Percentiles rank a stretch among this genome's conserved stretches.
Conservation (phyloP, 2,888 invertebrate species). For the Cosmia pyralina region DNA sequence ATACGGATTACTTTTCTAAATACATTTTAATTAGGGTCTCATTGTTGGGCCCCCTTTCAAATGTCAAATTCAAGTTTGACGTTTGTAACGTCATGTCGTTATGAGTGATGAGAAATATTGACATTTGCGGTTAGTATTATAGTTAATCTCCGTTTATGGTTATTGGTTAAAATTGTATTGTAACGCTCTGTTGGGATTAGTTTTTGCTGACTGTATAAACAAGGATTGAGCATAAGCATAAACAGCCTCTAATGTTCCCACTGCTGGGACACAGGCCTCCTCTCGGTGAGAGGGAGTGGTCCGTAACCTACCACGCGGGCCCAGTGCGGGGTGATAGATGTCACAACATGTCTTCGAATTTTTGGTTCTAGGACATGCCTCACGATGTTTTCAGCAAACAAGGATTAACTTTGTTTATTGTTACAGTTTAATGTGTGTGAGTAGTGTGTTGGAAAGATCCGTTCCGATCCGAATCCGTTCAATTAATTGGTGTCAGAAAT, state of each 20-base stretch:
- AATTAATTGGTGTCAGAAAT: background rate
- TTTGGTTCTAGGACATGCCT: no score
- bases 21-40: constrained; percentile 83
- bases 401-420: background rate
- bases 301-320: no score
- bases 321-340: no score
- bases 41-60: constrained; percentile 63
- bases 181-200: background rate
- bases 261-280: no score
- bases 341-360: no score
- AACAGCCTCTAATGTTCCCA: no score
- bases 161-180: constrained; percentile 50
- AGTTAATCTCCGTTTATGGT: constrained; percentile 62
- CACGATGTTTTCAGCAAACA: no score
- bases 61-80: constrained; percentile 70
- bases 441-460: background rate
- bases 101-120: constrained; percentile 74
- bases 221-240: background rate
- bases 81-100: constrained; percentile 67
- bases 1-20: constrained; percentile 80
- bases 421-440: constrained; percentile 5
- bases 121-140: constrained; percentile 67
- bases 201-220: constrained; percentile 11
- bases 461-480: no score
- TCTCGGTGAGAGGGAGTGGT: no score